Evolutionary conservation across 35 echinoderm and acorn worm genomes (phyloP), one percentile per base, ranked within the genome.

Genomic region (Ptychodera flava): DNA sequence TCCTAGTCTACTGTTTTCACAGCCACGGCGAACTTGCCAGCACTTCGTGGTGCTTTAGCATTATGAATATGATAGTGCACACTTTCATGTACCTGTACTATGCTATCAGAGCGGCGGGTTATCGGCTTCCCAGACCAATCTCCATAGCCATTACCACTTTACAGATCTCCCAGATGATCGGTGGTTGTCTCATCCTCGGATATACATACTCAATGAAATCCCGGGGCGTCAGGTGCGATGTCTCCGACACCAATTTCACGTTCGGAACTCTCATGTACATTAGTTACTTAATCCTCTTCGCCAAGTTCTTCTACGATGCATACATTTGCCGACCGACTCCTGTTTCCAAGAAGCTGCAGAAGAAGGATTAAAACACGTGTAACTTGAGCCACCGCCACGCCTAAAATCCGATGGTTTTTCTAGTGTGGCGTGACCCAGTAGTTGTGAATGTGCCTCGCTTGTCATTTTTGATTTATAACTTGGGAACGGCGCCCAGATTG

Each of bases 81-180:
- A 87, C 89, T 0, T 82, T 97, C 27, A 97, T 97, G 95, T 97
- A 97, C 89, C 81, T 85, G 37, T 97, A 97, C 87, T 97, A 97
- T 35, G 90, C 89, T 14, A 52, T 92, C 34, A 89, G 95, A 29
- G 89, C 92, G 16, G 90, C 89, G n/a, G 95, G 95, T 1, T 87
- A 84, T 35, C 92, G 92, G 2, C 79, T 91, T 35, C 91, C 91
- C 16, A 89, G 76, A 38, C 35, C 78, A 6, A 86, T 97, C 14
- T 82, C 92, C 0, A 97, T 97, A 92, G 78, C 78, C 32, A 90
- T 97, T 32, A 97, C 95, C 0, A 87, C 89, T 37, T 83, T 97
- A 10, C 95, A 97, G 38, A 91, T 97, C 28, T 35, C 45, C 1
- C 95, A 97, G 84, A 97, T 97, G 95, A 90, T 97, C 31, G 83